Evolutionary conservation across 2,113 vertebrate species (phyloP).

Genomic region (human (Homo sapiens)): GRCh38 chr18:11032001-11032500

Average conservation of each 20-base stretch:
- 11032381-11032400: not conserved
- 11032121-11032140: not conserved
- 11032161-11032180: not conserved
- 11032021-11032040: not conserved
- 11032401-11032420: conserved; percentile 36
- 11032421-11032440: not conserved
- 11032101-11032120: not conserved
- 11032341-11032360: not conserved
- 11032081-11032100: not conserved
- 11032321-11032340: not conserved
- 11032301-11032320: conserved; percentile 28
- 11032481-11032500: not conserved
- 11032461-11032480: conserved; percentile 19
- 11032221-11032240: not conserved
- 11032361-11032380: conserved; percentile 36
- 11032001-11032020: not conserved
- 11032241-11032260: not conserved
- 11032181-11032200: not conserved
- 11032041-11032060: too few relatives aligned
- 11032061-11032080: not conserved
- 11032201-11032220: not conserved
- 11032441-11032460: not conserved
- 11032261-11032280: not conserved
- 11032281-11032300: conserved; percentile 3
- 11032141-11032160: not conserved